Conservation (phyloP, 2,113 vertebrate species). For the Crypturellus undulatus region DNA sequence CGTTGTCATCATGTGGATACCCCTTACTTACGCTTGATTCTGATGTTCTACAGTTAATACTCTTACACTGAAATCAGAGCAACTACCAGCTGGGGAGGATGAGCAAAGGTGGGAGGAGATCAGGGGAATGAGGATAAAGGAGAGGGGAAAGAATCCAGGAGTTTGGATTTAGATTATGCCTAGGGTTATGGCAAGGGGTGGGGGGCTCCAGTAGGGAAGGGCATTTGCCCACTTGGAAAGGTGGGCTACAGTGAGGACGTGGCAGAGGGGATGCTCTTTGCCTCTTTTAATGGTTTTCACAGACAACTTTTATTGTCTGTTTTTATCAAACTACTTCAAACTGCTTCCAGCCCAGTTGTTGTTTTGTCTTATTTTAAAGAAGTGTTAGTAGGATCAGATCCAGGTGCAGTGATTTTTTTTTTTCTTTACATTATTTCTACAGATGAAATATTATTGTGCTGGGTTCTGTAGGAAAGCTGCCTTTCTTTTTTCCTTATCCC, state of each 20-base stretch:
- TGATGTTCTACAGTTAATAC: fast-evolving
- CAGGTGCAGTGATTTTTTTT: background rate
- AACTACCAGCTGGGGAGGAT: background rate
- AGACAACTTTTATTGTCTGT: background rate
- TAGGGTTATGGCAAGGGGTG: too few species aligned
- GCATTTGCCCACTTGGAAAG: background rate
- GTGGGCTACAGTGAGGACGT: fast-evolving
- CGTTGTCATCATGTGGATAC: background rate
- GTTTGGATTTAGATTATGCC: background rate
- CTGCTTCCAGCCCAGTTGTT: background rate
- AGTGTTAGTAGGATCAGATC: background rate
- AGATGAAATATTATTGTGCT: background rate
- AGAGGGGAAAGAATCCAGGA: background rate
- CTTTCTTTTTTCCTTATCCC: background rate
- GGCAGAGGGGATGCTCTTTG: background rate
- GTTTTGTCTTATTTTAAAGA: background rate
- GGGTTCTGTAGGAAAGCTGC: background rate
- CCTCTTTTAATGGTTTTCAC: background rate
- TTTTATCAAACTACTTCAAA: background rate
- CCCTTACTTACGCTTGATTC: background rate
- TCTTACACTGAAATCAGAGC: background rate
- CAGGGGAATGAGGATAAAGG: too few species aligned
- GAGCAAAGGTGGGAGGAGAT: fast-evolving
- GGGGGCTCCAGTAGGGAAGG: background rate
- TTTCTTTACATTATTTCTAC: background rate